These are phyloP conservation scores for Gisinianus flammeolus DNA, from an alignment of 2,888 invertebrate genomes.

Conservation along the genomic window DNA sequence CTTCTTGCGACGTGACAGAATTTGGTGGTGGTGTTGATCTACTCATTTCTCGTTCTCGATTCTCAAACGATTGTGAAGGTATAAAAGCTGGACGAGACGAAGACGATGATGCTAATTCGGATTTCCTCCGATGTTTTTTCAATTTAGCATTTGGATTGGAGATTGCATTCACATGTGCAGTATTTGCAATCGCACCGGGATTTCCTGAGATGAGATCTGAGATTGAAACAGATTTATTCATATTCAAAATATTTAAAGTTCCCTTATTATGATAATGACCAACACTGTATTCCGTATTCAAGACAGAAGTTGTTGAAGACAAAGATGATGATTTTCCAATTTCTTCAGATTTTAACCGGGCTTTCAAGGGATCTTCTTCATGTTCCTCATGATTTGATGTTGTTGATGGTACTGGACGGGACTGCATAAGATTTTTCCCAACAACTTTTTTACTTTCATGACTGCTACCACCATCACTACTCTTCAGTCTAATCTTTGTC, in stretches of 20 bases:
- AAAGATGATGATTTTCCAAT: background rate
- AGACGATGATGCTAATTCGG: constrained; percentile 22
- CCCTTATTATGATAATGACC: background rate
- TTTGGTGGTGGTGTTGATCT: background rate
- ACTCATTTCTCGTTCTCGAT: constrained; percentile 13
- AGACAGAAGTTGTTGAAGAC: background rate
- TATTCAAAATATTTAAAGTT: background rate
- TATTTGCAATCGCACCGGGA: constrained; percentile 7
- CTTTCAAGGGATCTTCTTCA: constrained; percentile 30
- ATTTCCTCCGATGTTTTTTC: constrained; percentile 39
- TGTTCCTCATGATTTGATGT: background rate
- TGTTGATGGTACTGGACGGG: constrained; percentile 21
- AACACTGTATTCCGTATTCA: background rate
- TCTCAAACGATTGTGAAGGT: constrained; percentile 19
- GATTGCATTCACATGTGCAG: background rate
- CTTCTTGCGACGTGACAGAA: constrained; percentile 15
- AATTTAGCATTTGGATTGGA: constrained; percentile 28
- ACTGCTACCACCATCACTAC: constrained; percentile 17
- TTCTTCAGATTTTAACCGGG: constrained; percentile 38
- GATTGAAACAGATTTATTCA: constrained; percentile 21
- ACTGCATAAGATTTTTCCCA: constrained; percentile 21
- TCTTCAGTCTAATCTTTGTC: constrained; percentile 34
- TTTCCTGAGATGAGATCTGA: constrained; percentile 42
- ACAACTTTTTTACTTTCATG: background rate
- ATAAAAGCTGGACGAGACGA: constrained; percentile 29